Percentiles rank a stretch among this genome's conserved stretches.
These are phyloP conservation scores for Pseudomyrmex gracilis DNA, from an alignment of 1,140 invertebrate genomes.

Conservation along the genomic window DNA sequence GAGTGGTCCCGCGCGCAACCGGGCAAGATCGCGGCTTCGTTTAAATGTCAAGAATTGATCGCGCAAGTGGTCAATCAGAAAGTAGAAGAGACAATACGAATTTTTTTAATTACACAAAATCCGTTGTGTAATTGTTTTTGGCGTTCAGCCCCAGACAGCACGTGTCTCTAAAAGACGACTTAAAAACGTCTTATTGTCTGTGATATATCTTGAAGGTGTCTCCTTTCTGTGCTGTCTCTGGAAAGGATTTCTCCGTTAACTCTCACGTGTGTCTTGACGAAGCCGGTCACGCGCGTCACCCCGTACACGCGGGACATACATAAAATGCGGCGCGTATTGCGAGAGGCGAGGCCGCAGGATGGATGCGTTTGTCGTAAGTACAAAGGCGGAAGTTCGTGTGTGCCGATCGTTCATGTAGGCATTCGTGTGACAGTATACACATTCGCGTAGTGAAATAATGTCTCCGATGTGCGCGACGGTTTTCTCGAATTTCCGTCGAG, in stretches of 20 bases:
- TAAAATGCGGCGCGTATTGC: constrained; percentile 56
- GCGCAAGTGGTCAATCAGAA: too few relatives aligned
- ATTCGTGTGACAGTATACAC: constrained; percentile 43
- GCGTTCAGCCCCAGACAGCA: too few relatives aligned
- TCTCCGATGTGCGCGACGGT: constrained; percentile 36
- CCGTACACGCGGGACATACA: constrained; percentile 30
- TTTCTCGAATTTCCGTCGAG: constrained; percentile 43
- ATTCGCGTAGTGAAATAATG: constrained; percentile 45
- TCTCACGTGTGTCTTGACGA: not conserved
- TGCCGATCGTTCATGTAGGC: constrained; percentile 46
- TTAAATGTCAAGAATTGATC: not conserved
- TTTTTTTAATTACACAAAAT: not conserved
- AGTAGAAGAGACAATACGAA: too few relatives aligned
- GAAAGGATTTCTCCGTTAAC: constrained; percentile 1
- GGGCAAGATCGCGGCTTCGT: not conserved
- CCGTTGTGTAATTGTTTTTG: not conserved
- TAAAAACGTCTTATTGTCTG: too few relatives aligned
- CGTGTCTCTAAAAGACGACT: too few relatives aligned
- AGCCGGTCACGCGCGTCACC: constrained; percentile 38
- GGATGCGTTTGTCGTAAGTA: constrained; percentile 40
- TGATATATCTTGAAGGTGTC: too few relatives aligned
- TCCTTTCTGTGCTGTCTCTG: too few relatives aligned
- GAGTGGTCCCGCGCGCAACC: constrained; percentile 1
- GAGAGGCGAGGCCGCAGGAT: constrained; percentile 52
- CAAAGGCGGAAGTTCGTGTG: constrained; percentile 22